phyloP scores from a whole-genome alignment of 2,113 vertebrate genomes.

The Psammodynastes pulverulentus region DNA sequence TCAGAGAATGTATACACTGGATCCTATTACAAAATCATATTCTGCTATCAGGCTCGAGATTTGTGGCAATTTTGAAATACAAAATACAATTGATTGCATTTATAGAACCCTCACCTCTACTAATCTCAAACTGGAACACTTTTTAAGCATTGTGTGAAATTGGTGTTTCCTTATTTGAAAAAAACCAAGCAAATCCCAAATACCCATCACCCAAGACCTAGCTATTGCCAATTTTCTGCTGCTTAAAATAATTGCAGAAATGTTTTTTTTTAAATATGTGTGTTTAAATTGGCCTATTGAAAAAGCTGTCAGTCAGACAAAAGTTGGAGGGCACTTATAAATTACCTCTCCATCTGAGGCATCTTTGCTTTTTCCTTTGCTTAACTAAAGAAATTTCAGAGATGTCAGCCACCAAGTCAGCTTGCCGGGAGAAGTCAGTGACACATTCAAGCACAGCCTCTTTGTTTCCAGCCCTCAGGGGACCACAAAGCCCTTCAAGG shows the following conservation, averaged over 20 bases:
- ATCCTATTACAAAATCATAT: neutral
- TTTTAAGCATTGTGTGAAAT: neutral
- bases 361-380: fast-evolving
- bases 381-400: neutral
- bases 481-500: neutral
- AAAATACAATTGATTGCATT: neutral
- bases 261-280: neutral
- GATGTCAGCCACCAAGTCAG: neutral
- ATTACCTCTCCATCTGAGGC: fast-evolving
- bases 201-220: neutral
- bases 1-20: neutral
- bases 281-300: neutral
- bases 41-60: neutral
- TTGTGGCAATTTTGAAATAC: neutral
- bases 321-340: neutral
- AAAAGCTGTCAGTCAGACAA: fast-evolving
- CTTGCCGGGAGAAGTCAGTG: fast-evolving
- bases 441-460: fast-evolving
- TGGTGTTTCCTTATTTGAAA: neutral
- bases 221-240: neutral
- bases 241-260: slow-evolving; percentile 6
- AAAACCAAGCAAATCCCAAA: neutral
- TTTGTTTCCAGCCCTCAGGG: fast-evolving
- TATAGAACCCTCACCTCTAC: neutral
- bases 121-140: neutral